Conservation (phyloP, 2,888 invertebrate genomes). For the Cryptus viduatorius region DNA sequence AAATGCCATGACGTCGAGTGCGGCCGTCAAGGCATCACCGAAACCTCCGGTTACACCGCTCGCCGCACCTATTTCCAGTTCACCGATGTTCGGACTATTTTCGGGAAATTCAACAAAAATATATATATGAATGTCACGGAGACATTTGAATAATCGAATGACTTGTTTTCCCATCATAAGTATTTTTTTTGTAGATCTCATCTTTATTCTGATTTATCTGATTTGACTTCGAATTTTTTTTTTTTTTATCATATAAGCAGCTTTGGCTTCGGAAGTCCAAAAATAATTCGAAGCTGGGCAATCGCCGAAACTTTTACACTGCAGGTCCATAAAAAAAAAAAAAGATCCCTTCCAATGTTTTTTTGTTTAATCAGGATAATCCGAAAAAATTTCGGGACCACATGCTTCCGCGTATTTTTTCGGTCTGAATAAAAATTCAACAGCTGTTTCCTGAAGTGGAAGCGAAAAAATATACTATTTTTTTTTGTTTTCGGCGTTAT, state of each 20-base stretch:
- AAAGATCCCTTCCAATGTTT: no score
- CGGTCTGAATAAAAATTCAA: no score
- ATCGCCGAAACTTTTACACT: no score
- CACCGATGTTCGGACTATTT: conserved; percentile 72
- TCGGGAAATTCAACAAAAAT: not conserved
- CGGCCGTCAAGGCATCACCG: conserved; percentile 90
- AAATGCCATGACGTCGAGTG: conserved; percentile 94
- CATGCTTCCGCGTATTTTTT: no score
- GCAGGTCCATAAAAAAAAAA: no score
- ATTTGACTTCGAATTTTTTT: not conserved
- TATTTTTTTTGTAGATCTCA: not conserved
- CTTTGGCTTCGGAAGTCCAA: not conserved
- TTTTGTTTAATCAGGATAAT: no score
- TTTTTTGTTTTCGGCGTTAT: no score
- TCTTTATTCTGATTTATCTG: not conserved
- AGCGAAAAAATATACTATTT: no score
- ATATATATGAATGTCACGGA: not conserved
- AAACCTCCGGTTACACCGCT: conserved; percentile 83
- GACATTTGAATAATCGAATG: not conserved
- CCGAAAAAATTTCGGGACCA: no score
- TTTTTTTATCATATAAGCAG: not conserved
- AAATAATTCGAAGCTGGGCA: not conserved
- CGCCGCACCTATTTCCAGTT: conserved; percentile 72
- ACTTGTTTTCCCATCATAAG: not conserved
- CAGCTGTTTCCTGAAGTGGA: no score